Conservation (phyloP, 2,888 invertebrate species). For the Archaeoteleia sp. region DNA sequence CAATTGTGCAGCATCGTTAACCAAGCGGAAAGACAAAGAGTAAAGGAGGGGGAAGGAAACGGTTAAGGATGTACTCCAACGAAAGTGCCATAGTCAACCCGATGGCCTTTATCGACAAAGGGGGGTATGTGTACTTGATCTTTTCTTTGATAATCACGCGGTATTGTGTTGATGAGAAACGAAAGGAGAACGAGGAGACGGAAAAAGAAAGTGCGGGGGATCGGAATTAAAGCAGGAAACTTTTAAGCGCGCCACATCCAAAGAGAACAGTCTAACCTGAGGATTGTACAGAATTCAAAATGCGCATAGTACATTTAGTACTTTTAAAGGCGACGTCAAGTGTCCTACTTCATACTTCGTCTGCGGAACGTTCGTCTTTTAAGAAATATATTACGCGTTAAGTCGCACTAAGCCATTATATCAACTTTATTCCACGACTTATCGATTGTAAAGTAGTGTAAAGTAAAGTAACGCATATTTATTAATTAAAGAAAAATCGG, state of each 20-base stretch:
- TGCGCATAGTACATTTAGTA: conserved; percentile 22
- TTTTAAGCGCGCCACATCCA: conserved; percentile 22
- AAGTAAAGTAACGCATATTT: too few species aligned
- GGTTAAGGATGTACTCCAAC: conserved; percentile 65
- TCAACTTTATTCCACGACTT: background rate
- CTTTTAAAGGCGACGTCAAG: conserved; percentile 16
- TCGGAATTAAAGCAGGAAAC: conserved; percentile 41
- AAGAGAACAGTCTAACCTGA: conserved; percentile 17
- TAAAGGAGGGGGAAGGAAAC: conserved; percentile 24
- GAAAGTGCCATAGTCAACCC: conserved; percentile 64
- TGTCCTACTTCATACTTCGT: conserved; percentile 15
- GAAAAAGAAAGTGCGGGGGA: conserved; percentile 32
- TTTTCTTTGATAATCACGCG: conserved; percentile 62
- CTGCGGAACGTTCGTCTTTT: conserved; percentile 5
- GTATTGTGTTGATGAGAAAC: conserved; percentile 56
- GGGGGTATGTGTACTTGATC: conserved; percentile 65
- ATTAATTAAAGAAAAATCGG: too few species aligned
- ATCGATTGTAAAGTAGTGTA: background rate
- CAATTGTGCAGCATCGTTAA: conserved; percentile 41
- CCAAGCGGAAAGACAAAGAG: conserved; percentile 33
- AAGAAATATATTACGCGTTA: conserved; percentile 3
- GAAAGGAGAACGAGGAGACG: conserved; percentile 30
- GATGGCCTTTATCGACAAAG: conserved; percentile 66
- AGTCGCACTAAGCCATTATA: too few species aligned
- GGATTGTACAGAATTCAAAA: conserved; percentile 23